Conservation (phyloP, 2,797 vertebrate species). For the Sparus aurata region DNA sequence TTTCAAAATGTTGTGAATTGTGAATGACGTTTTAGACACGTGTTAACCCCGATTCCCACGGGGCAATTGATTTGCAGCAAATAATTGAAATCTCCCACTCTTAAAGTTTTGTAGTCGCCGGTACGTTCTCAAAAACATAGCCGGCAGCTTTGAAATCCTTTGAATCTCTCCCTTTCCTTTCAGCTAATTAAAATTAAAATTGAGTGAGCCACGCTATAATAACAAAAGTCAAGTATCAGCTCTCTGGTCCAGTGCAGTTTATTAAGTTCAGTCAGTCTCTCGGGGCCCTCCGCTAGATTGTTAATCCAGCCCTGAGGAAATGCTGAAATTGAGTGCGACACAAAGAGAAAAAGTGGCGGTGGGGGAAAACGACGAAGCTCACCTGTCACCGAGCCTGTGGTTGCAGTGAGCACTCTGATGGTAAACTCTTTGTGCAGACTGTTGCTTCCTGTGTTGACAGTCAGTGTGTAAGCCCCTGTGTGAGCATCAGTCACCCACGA, state of each 20-base stretch:
- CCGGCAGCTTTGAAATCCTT: slow-evolving; percentile 56
- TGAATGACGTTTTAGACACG: slow-evolving; percentile 29
- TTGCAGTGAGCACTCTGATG: slow-evolving; percentile 62
- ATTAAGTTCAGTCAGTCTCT: slow-evolving; percentile 63
- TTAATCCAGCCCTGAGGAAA: slow-evolving; percentile 66
- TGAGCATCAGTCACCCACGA: slow-evolving; percentile 56
- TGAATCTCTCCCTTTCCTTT: slow-evolving; percentile 59
- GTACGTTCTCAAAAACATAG: slow-evolving; percentile 31
- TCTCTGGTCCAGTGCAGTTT: slow-evolving; percentile 65
- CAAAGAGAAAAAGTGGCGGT: slow-evolving; percentile 23
- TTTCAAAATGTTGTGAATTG: slow-evolving; percentile 37
- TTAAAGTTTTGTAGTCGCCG: slow-evolving; percentile 18
- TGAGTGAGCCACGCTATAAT: slow-evolving; percentile 61
- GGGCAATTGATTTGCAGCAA: slow-evolving; percentile 51
- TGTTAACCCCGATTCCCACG: slow-evolving; percentile 8
- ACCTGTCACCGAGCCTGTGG: slow-evolving; percentile 57
- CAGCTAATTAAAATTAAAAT: slow-evolving; percentile 70
- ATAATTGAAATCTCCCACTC: slow-evolving; percentile 37
- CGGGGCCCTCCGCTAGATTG: slow-evolving; percentile 48
- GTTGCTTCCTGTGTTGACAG: slow-evolving; percentile 51
- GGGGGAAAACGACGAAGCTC: slow-evolving; percentile 38
- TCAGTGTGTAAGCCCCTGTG: slow-evolving; percentile 75
- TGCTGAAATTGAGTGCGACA: slow-evolving; percentile 47
- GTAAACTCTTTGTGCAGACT: slow-evolving; percentile 60
- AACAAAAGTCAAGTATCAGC: slow-evolving; percentile 69